Percentiles rank a stretch among this genome's conserved stretches.
Conservation (phyloP, 2,113 vertebrate genomes). For the Xenopus laevis region DNA sequence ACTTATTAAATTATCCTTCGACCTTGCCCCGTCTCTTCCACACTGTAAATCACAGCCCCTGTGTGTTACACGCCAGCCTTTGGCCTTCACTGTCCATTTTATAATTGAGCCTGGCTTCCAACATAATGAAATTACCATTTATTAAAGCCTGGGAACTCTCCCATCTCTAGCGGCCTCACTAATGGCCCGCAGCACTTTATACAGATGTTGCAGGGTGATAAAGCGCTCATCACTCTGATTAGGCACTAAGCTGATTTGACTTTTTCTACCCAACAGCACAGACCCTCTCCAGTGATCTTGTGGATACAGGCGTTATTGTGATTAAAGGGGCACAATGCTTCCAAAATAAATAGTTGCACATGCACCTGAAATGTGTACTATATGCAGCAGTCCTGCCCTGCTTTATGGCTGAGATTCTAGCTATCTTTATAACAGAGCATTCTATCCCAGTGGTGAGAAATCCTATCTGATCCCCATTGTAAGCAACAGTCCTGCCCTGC, state of each 20-base stretch:
- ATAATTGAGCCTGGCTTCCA: conserved; percentile 36
- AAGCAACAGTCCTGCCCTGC: no score
- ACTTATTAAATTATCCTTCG: conserved; percentile 32
- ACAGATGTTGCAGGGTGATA: conserved; percentile 33
- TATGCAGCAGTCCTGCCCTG: no score
- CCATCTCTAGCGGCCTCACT: neutral
- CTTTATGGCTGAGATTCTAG: no score
- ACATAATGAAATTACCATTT: conserved; percentile 38
- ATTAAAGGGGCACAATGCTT: no score
- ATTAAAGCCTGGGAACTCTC: conserved; percentile 15
- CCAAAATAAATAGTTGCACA: no score
- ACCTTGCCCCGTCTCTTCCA: conserved; percentile 19
- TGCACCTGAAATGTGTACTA: no score
- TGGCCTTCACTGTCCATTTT: conserved; percentile 21
- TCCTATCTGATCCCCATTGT: no score
- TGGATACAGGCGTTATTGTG: no score
- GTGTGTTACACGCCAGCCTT: neutral
- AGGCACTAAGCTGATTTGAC: conserved; percentile 16
- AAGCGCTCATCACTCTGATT: conserved; percentile 29
- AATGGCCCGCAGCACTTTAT: conserved; percentile 14
- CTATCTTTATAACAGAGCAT: no score
- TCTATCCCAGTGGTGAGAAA: no score
- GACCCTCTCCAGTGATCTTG: no score
- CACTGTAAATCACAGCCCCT: conserved; percentile 33
- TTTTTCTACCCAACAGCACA: neutral